Percentiles rank a stretch among this genome's conserved stretches.
Conservation (phyloP, 2,888 invertebrate species). For the Scaeva pyrastri region DNA sequence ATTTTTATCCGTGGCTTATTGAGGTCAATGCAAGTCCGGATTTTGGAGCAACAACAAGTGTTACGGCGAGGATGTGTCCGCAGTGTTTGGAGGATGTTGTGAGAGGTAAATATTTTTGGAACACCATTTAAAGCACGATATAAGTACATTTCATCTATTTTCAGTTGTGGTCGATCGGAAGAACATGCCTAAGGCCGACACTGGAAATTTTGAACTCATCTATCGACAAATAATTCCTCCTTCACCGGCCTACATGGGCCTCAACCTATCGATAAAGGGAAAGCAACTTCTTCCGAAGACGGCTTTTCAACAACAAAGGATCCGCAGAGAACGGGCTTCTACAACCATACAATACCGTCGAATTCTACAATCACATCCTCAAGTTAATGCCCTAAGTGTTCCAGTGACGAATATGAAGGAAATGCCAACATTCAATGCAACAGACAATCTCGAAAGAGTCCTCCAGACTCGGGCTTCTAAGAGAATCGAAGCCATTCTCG, state of each 20-base stretch:
- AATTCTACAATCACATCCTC: slow-evolving; percentile 58
- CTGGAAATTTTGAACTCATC: slow-evolving; percentile 91
- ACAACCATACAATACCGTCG: slow-evolving; percentile 76
- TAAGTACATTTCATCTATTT: slow-evolving; percentile 77
- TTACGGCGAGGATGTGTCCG: slow-evolving; percentile 93
- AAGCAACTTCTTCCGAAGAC: slow-evolving; percentile 81
- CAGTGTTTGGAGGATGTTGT: slow-evolving; percentile 95
- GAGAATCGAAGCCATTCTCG: slow-evolving; percentile 37
- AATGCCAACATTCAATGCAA: slow-evolving; percentile 82
- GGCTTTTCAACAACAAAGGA: slow-evolving; percentile 77
- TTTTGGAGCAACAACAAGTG: slow-evolving; percentile 94
- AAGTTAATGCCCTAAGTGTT: slow-evolving; percentile 60
- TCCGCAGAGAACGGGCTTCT: slow-evolving; percentile 79
- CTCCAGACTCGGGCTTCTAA: slow-evolving; percentile 40
- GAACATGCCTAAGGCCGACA: slow-evolving; percentile 89
- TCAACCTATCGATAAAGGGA: slow-evolving; percentile 83
- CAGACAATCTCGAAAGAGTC: slow-evolving; percentile 81
- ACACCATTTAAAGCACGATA: not conserved
- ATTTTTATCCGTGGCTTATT: slow-evolving; percentile 95
- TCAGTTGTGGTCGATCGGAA: slow-evolving; percentile 91
- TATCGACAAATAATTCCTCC: slow-evolving; percentile 91
- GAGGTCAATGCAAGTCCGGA: slow-evolving; percentile 98
- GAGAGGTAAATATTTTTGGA: slow-evolving; percentile 88
- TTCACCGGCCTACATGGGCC: slow-evolving; percentile 91
- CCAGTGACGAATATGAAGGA: slow-evolving; percentile 79